Conservation (phyloP, 2,797 vertebrate genomes). For the Otus scops region DNA sequence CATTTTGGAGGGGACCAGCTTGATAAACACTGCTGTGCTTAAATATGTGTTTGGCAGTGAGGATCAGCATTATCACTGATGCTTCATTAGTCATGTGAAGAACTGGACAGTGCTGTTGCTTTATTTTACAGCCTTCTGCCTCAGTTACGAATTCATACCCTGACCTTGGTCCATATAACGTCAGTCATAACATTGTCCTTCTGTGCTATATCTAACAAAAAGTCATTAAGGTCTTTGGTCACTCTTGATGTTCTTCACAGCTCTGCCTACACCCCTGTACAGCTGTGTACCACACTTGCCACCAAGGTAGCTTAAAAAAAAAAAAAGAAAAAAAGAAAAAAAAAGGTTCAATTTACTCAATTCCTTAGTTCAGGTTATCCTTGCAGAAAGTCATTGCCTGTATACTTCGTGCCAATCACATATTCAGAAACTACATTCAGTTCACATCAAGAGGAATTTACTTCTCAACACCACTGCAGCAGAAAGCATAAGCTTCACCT, state of each 20-base stretch:
- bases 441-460: background rate
- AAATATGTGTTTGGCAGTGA: background rate
- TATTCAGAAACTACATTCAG: background rate
- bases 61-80: background rate
- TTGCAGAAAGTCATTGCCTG: background rate
- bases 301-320: background rate
- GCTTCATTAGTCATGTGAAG: background rate
- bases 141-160: background rate
- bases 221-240: background rate
- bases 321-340: background rate
- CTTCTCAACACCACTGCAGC: background rate
- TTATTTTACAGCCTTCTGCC: background rate
- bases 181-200: background rate
- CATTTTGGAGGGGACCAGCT: background rate
- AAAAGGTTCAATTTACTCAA: background rate
- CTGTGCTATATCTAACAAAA: background rate
- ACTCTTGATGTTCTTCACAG: background rate
- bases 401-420: background rate
- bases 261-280: background rate
- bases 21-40: background rate
- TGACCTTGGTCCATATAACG: background rate
- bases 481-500: background rate
- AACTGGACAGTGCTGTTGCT: background rate
- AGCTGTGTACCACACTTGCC: background rate
- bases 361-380: background rate